Evolutionary conservation across 2,113 vertebrate species (phyloP), one percentile per base, ranked within the genome.

Genomic region (Sphaerodactylus townsendi): DNA sequence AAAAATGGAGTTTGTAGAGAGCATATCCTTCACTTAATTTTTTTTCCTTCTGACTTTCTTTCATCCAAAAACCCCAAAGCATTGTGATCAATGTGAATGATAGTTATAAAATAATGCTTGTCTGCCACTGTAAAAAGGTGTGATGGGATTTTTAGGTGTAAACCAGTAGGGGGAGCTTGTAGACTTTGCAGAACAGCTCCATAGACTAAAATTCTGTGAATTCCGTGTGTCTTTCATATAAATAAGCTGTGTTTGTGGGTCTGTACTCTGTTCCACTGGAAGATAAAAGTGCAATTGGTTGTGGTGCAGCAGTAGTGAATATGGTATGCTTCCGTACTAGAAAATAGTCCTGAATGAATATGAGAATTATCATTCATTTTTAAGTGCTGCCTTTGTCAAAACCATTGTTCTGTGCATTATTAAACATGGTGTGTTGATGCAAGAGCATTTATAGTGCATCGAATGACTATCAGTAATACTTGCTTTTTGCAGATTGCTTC

Each of bases 141-240:
- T 62, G 17, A 39, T 82, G 35, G 65, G 33, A 65, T 87, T 93
- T 95, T 81, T 50, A 76, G 71, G 30, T 53, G 66, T 10, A 84
- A 78, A 65, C 88, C 95, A 89, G 82, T 84, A 96, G 95, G 92
- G 92, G 94, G 92, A 91, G 91, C 90, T 80, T 78, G 75, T 64
- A 91, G 86, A 70, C 92, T 88, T 93, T 85, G 62, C 37, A 56
- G 93, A 78, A 81, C 73, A 84, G 15, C 0, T 2, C 4, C 30
- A 44, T 44, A 71, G 74, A 78, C 82, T 44, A 83, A 77, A 72
- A 73, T 44, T 83, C 76, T 59, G 39, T 64, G 50, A 5, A 72
- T 71, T 78, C 35, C 15, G 19, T 23, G 79, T 78, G 76, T 87
- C 87, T 64, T 64, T 41, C 41, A 59, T 84, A 28, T 56, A 72